phyloP scores from a whole-genome alignment of 1,140 invertebrate genomes.

The Metopolophium dirhodum region DNA sequence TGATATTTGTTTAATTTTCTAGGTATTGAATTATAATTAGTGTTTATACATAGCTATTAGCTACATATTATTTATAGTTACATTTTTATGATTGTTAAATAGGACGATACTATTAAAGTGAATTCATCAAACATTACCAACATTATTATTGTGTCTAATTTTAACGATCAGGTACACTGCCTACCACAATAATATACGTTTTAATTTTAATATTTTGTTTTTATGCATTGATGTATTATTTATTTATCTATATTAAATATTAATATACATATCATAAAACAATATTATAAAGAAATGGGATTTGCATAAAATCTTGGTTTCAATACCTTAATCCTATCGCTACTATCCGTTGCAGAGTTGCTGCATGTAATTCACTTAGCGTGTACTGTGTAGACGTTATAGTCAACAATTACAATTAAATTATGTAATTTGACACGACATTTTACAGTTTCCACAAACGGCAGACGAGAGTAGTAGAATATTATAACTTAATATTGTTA shows the following conservation, averaged over 20 bases:
- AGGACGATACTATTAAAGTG: not conserved
- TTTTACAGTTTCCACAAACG: not conserved
- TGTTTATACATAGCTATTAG: not conserved
- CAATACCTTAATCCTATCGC: not conserved
- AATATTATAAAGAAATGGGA: not conserved
- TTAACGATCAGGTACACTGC: not conserved
- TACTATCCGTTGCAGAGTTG: not conserved
- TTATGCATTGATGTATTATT: not conserved
- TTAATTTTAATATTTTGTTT: not conserved
- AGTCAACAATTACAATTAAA: not conserved
- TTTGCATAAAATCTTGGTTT: slow-evolving; percentile 20
- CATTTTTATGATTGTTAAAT: not conserved
- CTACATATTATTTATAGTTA: not conserved
- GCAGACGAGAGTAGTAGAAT: not conserved
- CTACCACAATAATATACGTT: not conserved
- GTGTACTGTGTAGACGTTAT: not conserved
- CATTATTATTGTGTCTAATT: not conserved
- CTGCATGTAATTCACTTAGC: not conserved
- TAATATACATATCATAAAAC: not conserved
- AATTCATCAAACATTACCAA: not conserved
- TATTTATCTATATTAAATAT: not conserved
- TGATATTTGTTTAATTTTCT: not conserved
- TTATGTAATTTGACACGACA: not conserved
- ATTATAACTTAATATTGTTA: not conserved
- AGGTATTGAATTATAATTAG: not conserved